Evolutionary conservation across 1,140 invertebrate genomes (phyloP).

Genomic region (Apis florea): DNA sequence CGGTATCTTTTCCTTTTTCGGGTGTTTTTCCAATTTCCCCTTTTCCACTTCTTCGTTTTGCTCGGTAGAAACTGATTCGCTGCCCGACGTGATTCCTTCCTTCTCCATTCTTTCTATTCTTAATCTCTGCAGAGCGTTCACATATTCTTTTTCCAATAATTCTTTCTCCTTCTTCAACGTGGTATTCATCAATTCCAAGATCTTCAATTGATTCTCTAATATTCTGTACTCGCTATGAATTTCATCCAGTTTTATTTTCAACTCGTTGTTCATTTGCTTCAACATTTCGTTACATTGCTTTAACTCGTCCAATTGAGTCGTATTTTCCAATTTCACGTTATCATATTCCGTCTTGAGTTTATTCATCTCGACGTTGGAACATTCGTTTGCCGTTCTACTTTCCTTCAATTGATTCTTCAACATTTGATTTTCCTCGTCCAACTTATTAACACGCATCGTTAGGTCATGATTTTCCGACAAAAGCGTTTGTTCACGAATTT

Average conservation of each 20-base stretch:
- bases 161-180: slow-evolving; percentile 29
- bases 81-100: not conserved
- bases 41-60: slow-evolving; percentile 1
- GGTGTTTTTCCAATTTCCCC: not conserved
- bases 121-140: not conserved
- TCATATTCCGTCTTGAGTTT: slow-evolving; percentile 50
- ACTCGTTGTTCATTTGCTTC: slow-evolving; percentile 21
- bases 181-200: slow-evolving; percentile 28
- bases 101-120: not conserved
- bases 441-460: slow-evolving; percentile 44
- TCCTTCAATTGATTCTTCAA: slow-evolving; percentile 54
- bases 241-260: slow-evolving; percentile 34
- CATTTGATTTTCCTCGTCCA: slow-evolving; percentile 39
- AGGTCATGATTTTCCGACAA: slow-evolving; percentile 44
- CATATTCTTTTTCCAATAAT: slow-evolving; percentile 12
- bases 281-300: slow-evolving; percentile 7
- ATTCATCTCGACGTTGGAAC: slow-evolving; percentile 55
- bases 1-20: not conserved
- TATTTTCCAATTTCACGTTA: slow-evolving; percentile 32
- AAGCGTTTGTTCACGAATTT: slow-evolving; percentile 23
- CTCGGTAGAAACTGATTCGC: not conserved
- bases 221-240: slow-evolving; percentile 36
- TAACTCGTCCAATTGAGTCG: slow-evolving; percentile 23
- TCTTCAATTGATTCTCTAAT: slow-evolving; percentile 43
- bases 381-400: slow-evolving; percentile 50